Percentiles rank a stretch among this genome's conserved stretches.
Evolutionary conservation across 2,797 vertebrate species (phyloP).

Genomic region (Myripristis jacobus): DNA sequence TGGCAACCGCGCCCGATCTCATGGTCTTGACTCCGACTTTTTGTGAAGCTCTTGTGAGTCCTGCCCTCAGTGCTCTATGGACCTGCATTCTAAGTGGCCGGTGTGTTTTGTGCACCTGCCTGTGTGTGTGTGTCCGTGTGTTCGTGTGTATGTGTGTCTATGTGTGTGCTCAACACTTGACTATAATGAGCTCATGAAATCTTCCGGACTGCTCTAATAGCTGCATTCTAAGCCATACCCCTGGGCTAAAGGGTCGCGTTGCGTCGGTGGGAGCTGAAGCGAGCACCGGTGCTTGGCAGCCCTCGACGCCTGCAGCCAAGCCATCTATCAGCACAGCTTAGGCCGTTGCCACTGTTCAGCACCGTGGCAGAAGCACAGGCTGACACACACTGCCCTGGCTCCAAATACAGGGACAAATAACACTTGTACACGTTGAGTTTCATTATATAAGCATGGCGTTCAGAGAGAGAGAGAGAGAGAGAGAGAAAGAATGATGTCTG

Average conservation of each 20-base stretch:
- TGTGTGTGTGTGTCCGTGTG: conserved; percentile 17
- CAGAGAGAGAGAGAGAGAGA: conserved; percentile 14
- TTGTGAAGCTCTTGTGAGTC: conserved; percentile 43
- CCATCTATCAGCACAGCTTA: conserved; percentile 76
- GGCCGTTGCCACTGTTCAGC: conserved; percentile 71
- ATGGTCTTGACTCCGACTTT: conserved; percentile 27
- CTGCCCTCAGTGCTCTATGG: conserved; percentile 41
- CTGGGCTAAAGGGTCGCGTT: conserved; percentile 60
- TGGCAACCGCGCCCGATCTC: conserved; percentile 22
- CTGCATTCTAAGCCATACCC: conserved; percentile 72
- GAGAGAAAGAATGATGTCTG: conserved; percentile 16
- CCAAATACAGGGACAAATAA: conserved; percentile 58
- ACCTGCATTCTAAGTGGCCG: conserved; percentile 64
- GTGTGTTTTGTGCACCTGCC: conserved; percentile 56
- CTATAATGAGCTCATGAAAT: conserved; percentile 81
- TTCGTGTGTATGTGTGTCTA: conserved; percentile 17
- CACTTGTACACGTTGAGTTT: conserved; percentile 59
- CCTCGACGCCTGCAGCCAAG: conserved; percentile 55
- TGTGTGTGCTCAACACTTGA: conserved; percentile 54
- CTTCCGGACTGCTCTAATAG: conserved; percentile 76
- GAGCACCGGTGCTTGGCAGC: conserved; percentile 62
- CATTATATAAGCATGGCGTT: conserved; percentile 61
- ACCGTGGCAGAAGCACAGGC: conserved; percentile 41
- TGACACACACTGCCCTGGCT: conserved; percentile 38
- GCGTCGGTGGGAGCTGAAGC: conserved; percentile 62